phyloP scores from a whole-genome alignment of 1,140 invertebrate species.

The Bombus confusus region DNA sequence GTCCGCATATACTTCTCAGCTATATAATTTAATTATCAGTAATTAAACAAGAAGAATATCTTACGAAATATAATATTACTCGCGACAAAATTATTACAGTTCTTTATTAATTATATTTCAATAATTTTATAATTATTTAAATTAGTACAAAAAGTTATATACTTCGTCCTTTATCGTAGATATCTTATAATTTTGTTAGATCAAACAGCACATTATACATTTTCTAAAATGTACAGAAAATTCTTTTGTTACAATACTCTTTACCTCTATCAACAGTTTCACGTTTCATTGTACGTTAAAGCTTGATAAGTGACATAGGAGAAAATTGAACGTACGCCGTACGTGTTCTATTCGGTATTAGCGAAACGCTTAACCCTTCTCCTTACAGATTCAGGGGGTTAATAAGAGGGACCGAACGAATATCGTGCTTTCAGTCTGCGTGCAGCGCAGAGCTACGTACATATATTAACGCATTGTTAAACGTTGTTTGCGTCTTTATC shows the following conservation, averaged over 20 bases:
- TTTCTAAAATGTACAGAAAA: not conserved
- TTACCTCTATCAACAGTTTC: not conserved
- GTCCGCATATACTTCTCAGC: no score
- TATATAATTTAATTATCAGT: no score
- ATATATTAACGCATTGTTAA: constrained; percentile 13
- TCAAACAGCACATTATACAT: not conserved
- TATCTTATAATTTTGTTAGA: not conserved
- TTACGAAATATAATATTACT: no score
- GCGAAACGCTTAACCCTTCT: constrained; percentile 55
- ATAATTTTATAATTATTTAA: not conserved
- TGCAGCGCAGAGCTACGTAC: constrained; percentile 27
- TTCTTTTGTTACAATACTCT: not conserved
- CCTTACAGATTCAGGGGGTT: constrained; percentile 54
- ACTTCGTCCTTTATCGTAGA: no score
- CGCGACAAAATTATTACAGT: no score
- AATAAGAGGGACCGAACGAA: constrained; percentile 64
- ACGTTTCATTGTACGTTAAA: not conserved
- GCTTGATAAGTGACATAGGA: not conserved
- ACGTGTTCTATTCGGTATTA: constrained; percentile 38
- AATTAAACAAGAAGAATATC: no score
- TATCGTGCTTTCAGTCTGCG: constrained; percentile 54
- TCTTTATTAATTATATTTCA: not conserved
- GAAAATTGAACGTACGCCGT: not conserved
- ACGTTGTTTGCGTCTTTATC: not conserved
- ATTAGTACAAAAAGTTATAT: no score